Evolutionary conservation across 2,797 vertebrate species (phyloP).

Genomic region (Micrastur ruficollis): DNA sequence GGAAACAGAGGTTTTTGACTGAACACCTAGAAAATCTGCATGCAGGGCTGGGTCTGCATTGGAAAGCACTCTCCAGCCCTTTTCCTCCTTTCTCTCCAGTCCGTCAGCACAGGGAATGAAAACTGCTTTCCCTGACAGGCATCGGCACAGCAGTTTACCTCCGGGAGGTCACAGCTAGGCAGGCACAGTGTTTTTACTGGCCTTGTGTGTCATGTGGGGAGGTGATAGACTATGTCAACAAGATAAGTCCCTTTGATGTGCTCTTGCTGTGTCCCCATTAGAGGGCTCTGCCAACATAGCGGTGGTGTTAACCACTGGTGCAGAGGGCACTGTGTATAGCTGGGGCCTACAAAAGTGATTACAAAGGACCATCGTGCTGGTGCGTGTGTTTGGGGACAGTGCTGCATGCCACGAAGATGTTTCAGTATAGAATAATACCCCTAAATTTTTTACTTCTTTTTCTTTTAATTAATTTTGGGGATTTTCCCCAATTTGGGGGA

Average conservation of each 20-base stretch:
- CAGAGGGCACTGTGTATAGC: fast-evolving
- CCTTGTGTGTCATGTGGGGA: neutral
- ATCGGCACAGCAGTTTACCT: fast-evolving
- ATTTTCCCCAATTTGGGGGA: neutral
- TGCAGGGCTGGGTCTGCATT: neutral
- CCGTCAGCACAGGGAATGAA: neutral
- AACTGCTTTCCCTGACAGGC: fast-evolving
- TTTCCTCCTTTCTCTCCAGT: neutral
- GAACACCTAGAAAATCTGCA: neutral
- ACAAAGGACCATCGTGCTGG: neutral
- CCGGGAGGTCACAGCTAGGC: neutral
- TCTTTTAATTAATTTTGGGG: neutral
- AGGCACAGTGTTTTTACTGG: neutral
- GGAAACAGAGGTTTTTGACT: neutral
- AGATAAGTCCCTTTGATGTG: neutral
- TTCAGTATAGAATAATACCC: neutral
- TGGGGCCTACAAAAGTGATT: fast-evolving
- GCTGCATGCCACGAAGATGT: neutral
- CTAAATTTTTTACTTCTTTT: neutral
- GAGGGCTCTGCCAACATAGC: neutral
- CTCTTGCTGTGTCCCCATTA: neutral
- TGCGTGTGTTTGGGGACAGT: neutral
- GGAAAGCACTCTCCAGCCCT: neutral
- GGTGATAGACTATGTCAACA: neutral
- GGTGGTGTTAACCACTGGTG: neutral